phyloP scores from a whole-genome alignment of 2,797 vertebrate species.

The Neosalanx taihuensis region DNA sequence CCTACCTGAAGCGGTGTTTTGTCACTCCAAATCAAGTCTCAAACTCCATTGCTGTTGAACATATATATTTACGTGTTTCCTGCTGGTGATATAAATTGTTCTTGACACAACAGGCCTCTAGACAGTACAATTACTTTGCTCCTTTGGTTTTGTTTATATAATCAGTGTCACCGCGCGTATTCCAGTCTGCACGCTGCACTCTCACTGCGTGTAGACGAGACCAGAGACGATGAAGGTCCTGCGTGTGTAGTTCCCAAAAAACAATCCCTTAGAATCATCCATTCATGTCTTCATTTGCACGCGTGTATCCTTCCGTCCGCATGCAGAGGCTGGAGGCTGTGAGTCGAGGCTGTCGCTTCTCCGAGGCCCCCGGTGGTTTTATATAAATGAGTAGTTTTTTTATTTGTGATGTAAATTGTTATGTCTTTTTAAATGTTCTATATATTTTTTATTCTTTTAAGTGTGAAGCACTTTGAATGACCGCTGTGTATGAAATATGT shows the following conservation, averaged over 20 bases:
- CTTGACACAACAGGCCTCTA: conserved; percentile 2
- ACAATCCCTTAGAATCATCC: neutral
- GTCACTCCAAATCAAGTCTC: conserved; percentile 14
- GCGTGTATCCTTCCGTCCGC: too few relatives aligned
- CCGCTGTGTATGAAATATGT: too few relatives aligned
- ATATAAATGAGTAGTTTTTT: too few relatives aligned
- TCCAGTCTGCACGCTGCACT: conserved; percentile 30
- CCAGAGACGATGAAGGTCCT: conserved; percentile 16
- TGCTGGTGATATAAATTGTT: neutral
- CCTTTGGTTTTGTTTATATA: conserved; percentile 18
- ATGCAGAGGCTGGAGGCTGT: too few relatives aligned
- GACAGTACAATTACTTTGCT: conserved; percentile 20
- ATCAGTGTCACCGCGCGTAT: conserved; percentile 31
- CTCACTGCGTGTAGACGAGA: conserved; percentile 26
- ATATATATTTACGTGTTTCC: conserved; percentile 36
- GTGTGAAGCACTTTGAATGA: too few relatives aligned
- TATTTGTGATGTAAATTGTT: neutral
- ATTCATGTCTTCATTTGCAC: neutral
- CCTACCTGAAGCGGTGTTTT: conserved; percentile 21
- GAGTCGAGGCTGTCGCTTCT: too few relatives aligned
- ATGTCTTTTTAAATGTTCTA: conserved; percentile 32
- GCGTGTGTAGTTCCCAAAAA: conserved; percentile 18
- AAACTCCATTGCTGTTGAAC: conserved; percentile 51
- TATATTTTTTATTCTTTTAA: too few relatives aligned
- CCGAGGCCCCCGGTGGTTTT: too few relatives aligned